Conservation (phyloP, 2,113 vertebrate genomes). For the Cephalopholis sonnerati region DNA sequence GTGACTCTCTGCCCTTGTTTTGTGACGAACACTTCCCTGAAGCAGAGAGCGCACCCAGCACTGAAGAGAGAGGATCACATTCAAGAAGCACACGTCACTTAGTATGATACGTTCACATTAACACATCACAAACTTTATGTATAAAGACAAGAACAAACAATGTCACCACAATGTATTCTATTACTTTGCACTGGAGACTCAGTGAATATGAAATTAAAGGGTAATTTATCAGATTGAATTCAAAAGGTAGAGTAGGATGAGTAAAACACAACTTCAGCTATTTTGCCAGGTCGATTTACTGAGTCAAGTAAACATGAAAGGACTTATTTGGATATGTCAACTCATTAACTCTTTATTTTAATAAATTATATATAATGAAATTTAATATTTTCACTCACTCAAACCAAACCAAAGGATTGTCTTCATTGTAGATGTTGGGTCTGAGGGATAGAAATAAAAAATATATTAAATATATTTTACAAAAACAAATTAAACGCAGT, state of each 20-base stretch:
- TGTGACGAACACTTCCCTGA: neutral
- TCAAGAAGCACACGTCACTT: neutral
- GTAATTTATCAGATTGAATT: conserved; percentile 5
- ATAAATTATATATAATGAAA: neutral
- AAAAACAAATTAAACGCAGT: neutral
- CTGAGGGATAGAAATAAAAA: neutral
- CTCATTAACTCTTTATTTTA: neutral
- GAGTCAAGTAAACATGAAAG: neutral
- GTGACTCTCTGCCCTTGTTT: rapidly evolving
- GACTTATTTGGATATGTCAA: neutral
- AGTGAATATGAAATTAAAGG: neutral
- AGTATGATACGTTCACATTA: neutral
- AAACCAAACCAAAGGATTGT: conserved; percentile 38
- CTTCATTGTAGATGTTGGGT: conserved; percentile 46
- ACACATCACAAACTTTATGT: neutral
- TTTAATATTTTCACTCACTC: conserved; percentile 62
- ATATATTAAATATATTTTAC: neutral
- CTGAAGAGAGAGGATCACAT: conserved; percentile 44
- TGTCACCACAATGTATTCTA: neutral
- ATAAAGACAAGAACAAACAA: neutral
- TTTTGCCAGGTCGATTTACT: neutral
- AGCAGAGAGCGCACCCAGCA: conserved; percentile 56
- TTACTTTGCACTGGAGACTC: neutral
- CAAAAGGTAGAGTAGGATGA: neutral
- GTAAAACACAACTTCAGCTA: neutral